These are phyloP conservation scores for Rousettus madagascariensis DNA, from an alignment of 2,797 vertebrate species.

Conservation along the genomic window DNA sequence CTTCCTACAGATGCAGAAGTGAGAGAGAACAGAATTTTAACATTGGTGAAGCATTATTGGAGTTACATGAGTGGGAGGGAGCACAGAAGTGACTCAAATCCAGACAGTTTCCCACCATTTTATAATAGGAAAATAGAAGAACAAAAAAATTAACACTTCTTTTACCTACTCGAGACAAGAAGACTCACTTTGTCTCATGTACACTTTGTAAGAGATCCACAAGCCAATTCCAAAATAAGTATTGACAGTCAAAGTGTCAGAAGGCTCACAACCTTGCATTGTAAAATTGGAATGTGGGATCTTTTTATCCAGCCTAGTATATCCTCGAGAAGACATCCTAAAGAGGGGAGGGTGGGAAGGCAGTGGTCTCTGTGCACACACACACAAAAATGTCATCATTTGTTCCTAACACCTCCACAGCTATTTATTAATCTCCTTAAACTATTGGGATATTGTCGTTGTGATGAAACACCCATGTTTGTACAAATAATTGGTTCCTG, in stretches of 20 bases:
- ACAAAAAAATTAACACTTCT: background rate
- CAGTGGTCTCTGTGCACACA: background rate
- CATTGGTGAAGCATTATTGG: accelerated
- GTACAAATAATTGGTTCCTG: background rate
- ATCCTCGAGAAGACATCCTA: background rate
- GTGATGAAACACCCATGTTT: background rate
- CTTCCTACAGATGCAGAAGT: accelerated
- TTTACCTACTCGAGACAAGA: background rate
- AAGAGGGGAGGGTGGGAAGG: no score
- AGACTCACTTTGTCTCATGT: background rate
- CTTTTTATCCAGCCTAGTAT: background rate
- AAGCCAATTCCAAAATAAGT: background rate
- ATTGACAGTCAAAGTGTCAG: background rate
- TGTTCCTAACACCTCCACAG: background rate
- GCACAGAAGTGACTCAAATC: background rate
- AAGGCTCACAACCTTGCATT: background rate
- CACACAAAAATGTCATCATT: background rate
- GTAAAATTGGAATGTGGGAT: background rate
- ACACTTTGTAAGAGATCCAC: background rate
- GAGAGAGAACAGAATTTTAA: background rate
- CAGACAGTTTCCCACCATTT: background rate
- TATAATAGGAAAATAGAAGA: background rate
- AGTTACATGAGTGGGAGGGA: background rate
- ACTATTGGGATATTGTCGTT: accelerated
- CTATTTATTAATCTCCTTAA: background rate